A percentile compares a stretch with the other conserved stretches of the same genome.
These are phyloP conservation scores for Eublepharis macularius DNA, from an alignment of 2,113 vertebrate genomes.

Conservation along the genomic window DNA sequence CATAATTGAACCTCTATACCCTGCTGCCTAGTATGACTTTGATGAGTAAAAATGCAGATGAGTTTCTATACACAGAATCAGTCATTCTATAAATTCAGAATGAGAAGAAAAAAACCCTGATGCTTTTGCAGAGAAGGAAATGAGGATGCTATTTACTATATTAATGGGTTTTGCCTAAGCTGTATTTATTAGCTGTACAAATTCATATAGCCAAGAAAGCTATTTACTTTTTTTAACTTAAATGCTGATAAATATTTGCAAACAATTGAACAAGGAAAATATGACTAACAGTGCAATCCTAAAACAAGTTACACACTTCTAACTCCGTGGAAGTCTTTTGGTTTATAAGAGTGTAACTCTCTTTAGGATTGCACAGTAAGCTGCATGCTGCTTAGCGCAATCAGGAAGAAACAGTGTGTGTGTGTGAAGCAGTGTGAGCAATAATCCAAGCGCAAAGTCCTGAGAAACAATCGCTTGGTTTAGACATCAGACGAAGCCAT, in stretches of 20 bases:
- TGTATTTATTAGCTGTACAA: conserved; percentile 10
- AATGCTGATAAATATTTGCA: neutral
- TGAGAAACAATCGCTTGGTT: no score
- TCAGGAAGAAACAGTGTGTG: no score
- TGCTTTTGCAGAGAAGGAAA: conserved; percentile 20
- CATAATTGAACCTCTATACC: neutral
- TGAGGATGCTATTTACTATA: conserved; percentile 9
- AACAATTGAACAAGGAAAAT: no score
- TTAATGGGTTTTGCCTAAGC: conserved; percentile 16
- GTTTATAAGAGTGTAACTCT: no score
- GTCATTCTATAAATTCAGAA: conserved; percentile 1
- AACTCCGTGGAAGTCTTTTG: no score
- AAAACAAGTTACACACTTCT: no score
- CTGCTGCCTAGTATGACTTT: neutral
- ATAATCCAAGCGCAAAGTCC: no score
- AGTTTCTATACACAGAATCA: neutral
- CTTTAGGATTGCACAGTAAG: no score
- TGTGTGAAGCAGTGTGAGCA: no score
- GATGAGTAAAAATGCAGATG: neutral
- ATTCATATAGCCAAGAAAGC: neutral
- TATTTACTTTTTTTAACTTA: neutral
- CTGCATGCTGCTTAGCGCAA: no score
- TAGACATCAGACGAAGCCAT: no score
- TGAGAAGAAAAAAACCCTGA: neutral
- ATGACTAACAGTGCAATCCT: no score